Evolutionary conservation across 2,888 invertebrate genomes (phyloP).

Genomic region (Junonia oenone): DNA sequence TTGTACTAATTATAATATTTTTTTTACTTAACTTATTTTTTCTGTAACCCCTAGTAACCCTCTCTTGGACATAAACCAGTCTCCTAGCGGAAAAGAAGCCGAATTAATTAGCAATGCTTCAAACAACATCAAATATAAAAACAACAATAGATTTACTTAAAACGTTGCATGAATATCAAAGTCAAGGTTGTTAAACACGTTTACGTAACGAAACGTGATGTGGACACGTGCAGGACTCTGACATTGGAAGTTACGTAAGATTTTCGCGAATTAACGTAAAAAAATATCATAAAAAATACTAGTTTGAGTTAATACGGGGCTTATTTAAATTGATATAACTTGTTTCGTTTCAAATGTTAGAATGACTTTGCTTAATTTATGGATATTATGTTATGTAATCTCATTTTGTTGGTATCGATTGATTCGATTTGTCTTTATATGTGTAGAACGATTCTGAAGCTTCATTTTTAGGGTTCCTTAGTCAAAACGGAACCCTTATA

Average conservation of each 20-base stretch:
- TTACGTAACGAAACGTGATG: constrained; percentile 11
- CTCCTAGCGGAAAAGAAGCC: too few species aligned
- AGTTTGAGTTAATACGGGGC: neutral
- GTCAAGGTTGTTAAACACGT: constrained; percentile 1
- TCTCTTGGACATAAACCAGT: too few species aligned
- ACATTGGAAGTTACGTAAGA: neutral
- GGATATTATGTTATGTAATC: neutral
- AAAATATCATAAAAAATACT: neutral
- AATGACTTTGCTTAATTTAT: neutral
- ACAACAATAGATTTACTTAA: neutral
- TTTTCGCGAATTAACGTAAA: neutral
- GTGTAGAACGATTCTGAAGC: neutral
- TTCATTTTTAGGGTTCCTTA: neutral
- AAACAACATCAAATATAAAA: neutral
- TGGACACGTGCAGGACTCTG: constrained; percentile 7
- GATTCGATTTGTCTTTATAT: neutral
- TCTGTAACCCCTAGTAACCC: too few species aligned
- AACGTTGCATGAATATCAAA: constrained; percentile 1
- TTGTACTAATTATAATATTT: too few species aligned
- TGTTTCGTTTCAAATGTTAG: neutral
- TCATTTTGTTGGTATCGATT: neutral
- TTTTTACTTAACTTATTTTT: too few species aligned
- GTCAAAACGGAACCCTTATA: too few species aligned
- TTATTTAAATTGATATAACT: neutral
- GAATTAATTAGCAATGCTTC: too few species aligned